Base-by-base conservation (phyloP, 30 jellyfish, hydroid and myxozoan genomes). In the Catostylus mosaicus region DNA sequence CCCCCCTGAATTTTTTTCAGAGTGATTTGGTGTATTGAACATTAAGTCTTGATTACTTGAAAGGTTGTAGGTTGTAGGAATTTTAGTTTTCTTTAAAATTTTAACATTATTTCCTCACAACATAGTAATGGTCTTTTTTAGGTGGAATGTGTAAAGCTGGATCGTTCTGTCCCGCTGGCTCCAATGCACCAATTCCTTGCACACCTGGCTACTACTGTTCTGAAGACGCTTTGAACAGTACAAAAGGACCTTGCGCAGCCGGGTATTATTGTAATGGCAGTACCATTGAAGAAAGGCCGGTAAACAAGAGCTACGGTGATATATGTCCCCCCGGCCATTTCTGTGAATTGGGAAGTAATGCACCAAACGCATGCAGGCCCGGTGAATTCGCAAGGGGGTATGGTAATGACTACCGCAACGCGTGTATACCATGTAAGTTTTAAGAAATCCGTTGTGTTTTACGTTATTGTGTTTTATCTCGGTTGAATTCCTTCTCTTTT, bases 241-340 rank as follows among this genome's bases (percentile, higher is more conserved):
- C 85, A 18, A 77, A 97, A 14, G 99, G 99, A 20, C 73, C 32
- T 9, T 94, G 99, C 60, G 93, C 88, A 1, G 89, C 95, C 31
- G 99, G 99, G 0, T 84, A 82, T 75, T 94, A 62, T 50, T 94
- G 99, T 72, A 88, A 84, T 51, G 96, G 97, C n/a, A 82, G 99
- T 68, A 60, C 99, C 27, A 94, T 85, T 23, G 97, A 88, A 3
- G 89, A 84, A 70, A 37, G 86, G 26, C 99, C 99, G 32, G 95
- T 94, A 19, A 94, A 94, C 89, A 71, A 94, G 57, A 73, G 95
- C 48, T 94, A 94, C 59, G 99, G 99, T 10, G 97, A 94, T 64
- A 94, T 94, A 24, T 94, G 99, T 74, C 97, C 97, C 59, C 97
- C 97, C 20, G 99, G 99, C 11, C 95, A 94, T 76, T 94, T 27